A percentile compares a stretch with the other conserved stretches of the same genome.
These are phyloP conservation scores for Corvus moneduloides DNA, from an alignment of 2,113 vertebrate genomes.

Conservation along the genomic window DNA sequence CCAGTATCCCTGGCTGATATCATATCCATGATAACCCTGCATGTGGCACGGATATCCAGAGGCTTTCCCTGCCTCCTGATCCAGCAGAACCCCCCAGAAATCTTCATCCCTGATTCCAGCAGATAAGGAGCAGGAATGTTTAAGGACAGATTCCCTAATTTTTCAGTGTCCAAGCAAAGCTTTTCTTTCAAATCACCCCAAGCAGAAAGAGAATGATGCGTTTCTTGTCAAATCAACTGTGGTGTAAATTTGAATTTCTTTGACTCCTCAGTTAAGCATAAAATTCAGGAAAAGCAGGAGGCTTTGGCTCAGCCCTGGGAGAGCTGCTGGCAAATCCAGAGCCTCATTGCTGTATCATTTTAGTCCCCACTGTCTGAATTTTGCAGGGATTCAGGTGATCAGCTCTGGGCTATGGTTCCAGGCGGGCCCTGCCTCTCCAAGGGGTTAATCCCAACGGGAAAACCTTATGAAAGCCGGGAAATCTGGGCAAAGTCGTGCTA, in stretches of 20 bases:
- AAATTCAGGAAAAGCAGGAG: neutral
- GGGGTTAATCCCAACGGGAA: neutral
- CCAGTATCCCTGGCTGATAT: neutral
- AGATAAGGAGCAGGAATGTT: neutral
- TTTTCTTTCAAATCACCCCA: neutral
- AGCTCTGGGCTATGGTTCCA: neutral
- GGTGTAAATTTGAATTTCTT: neutral
- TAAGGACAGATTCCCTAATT: neutral
- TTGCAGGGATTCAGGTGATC: neutral
- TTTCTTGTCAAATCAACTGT: neutral
- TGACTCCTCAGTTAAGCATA: neutral
- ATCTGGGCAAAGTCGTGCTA: neutral
- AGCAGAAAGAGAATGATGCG: neutral
- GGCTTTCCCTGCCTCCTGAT: neutral
- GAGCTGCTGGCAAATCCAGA: neutral
- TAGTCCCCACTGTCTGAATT: neutral
- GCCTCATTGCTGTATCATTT: neutral
- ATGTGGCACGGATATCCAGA: neutral
- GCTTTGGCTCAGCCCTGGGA: neutral
- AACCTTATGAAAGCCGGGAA: neutral
- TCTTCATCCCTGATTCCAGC: neutral
- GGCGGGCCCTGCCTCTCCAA: neutral
- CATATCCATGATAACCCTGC: too few species aligned
- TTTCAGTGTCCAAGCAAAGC: neutral
- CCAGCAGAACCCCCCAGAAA: neutral